phyloP scores from a whole-genome alignment of 2,113 vertebrate genomes.

The Dendrocopos noguchii region DNA sequence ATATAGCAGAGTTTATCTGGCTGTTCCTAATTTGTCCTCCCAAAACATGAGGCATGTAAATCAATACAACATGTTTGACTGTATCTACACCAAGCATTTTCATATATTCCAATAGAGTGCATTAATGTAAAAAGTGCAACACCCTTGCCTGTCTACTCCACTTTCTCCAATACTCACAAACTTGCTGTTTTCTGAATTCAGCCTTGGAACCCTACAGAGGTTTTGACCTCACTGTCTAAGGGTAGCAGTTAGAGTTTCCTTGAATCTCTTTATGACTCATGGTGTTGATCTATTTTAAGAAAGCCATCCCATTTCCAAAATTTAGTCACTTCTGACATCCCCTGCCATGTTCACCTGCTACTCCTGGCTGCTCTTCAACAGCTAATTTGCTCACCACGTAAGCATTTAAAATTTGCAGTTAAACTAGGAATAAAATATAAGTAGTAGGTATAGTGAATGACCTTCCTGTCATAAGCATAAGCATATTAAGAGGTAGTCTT shows the following conservation, averaged over 20 bases:
- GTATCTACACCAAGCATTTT: not conserved
- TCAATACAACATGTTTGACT: not conserved
- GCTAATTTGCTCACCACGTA: constrained; percentile 63
- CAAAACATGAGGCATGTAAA: not conserved
- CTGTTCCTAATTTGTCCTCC: not conserved
- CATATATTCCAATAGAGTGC: not conserved
- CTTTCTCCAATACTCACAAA: not conserved
- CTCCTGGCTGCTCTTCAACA: constrained; percentile 67
- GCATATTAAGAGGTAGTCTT: not conserved
- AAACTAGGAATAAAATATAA: constrained; percentile 52
- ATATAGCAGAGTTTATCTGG: not conserved
- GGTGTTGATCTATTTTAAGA: constrained; percentile 73
- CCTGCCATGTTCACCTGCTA: constrained; percentile 57
- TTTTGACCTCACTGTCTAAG: not conserved
- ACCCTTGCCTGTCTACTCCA: not conserved
- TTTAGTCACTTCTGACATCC: constrained; percentile 67
- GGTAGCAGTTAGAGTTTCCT: constrained; percentile 13
- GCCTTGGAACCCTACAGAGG: not conserved
- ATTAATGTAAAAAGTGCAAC: not conserved
- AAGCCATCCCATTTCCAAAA: constrained; percentile 66
- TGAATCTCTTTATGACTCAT: constrained; percentile 34
- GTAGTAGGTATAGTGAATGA: constrained; percentile 37
- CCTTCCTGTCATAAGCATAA: constrained; percentile 12
- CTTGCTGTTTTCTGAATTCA: not conserved
- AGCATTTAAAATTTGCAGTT: constrained; percentile 63